Evolutionary conservation across 2,113 vertebrate genomes (phyloP).

Genomic region (Actenoides hombroni): DNA sequence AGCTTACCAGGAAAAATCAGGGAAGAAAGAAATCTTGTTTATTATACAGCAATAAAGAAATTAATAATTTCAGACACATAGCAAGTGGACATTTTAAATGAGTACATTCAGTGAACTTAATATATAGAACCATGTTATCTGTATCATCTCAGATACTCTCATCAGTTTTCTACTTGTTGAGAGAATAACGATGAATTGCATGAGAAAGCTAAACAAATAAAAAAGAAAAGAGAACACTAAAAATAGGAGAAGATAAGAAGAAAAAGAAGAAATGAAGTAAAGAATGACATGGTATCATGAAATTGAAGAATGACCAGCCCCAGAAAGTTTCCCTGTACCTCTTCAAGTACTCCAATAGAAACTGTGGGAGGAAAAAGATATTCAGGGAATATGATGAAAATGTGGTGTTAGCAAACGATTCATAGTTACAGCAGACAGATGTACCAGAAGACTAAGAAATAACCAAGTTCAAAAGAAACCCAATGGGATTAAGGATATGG

Average conservation of each 20-base stretch:
- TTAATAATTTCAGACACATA: neutral
- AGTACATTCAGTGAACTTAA: neutral
- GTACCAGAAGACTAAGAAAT: conserved; percentile 58
- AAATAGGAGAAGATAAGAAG: conserved; percentile 21
- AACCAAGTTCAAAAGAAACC: conserved; percentile 73
- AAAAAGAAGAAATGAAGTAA: conserved; percentile 5
- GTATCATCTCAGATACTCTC: neutral
- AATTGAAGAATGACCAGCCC: conserved; percentile 43
- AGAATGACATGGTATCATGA: neutral
- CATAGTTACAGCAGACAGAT: conserved; percentile 59
- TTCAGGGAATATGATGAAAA: conserved; percentile 38
- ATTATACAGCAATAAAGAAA: neutral
- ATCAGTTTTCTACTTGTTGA: neutral
- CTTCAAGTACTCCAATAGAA: conserved; percentile 17
- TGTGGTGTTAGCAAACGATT: conserved; percentile 62
- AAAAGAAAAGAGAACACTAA: neutral
- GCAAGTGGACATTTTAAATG: neutral
- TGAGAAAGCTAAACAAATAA: neutral
- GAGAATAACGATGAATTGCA: neutral
- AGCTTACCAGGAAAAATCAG: neutral
- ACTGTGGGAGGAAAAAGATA: conserved; percentile 53
- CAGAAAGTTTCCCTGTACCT: conserved; percentile 38
- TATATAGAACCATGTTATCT: neutral
- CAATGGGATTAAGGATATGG: conserved; percentile 71
- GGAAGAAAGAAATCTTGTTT: neutral